phyloP scores from a whole-genome alignment of 1,140 invertebrate genomes.

The Hycleus phaleratus region DNA sequence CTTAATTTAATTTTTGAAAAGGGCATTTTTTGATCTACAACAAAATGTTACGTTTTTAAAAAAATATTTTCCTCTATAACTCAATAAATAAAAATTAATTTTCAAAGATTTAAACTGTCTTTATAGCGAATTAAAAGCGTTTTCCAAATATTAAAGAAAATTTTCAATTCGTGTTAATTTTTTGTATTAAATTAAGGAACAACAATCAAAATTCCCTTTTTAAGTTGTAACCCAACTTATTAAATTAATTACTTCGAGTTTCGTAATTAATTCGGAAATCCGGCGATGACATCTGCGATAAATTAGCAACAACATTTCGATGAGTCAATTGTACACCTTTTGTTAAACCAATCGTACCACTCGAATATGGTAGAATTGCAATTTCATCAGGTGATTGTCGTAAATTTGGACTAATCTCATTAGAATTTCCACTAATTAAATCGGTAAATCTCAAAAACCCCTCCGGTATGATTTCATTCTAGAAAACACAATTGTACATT shows the following conservation, averaged over 20 bases:
- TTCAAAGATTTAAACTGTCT: too few species aligned
- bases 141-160: too few species aligned
- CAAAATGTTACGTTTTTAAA: too few species aligned
- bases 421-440: background rate
- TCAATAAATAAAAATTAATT: too few species aligned
- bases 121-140: too few species aligned
- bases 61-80: too few species aligned
- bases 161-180: too few species aligned
- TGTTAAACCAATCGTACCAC: slow-evolving; percentile 78
- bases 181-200: too few species aligned
- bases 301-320: slow-evolving; percentile 49
- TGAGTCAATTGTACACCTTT: slow-evolving; percentile 80
- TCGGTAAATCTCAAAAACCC: slow-evolving; percentile 1
- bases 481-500: too few species aligned
- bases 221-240: background rate
- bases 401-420: background rate
- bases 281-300: slow-evolving; percentile 36
- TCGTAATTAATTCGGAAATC: slow-evolving; percentile 15
- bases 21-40: too few species aligned
- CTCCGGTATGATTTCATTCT: background rate
- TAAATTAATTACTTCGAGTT: slow-evolving; percentile 12
- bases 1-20: too few species aligned
- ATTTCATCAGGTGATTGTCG: slow-evolving; percentile 39
- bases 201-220: background rate
- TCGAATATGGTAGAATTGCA: slow-evolving; percentile 57